phyloP scores from a whole-genome alignment of 2,113 vertebrate genomes.

The Phrynosoma platyrhinos region DNA sequence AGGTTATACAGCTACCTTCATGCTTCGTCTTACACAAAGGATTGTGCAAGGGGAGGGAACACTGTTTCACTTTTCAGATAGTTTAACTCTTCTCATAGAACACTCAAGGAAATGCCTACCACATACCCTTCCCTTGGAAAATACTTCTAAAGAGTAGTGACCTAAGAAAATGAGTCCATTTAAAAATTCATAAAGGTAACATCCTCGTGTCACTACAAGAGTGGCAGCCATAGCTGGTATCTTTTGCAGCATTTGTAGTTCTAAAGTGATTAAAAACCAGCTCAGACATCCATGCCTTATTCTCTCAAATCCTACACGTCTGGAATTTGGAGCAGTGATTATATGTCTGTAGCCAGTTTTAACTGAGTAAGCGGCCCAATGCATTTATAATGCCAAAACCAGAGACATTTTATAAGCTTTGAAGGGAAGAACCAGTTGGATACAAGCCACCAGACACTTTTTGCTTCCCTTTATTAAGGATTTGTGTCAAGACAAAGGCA shows the following conservation, averaged over 20 bases:
- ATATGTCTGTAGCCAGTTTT: not conserved
- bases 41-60: not conserved
- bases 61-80: not conserved
- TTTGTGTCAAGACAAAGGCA: not conserved
- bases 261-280: not conserved
- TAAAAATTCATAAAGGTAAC: not conserved
- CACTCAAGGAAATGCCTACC: not conserved
- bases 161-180: not conserved
- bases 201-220: not conserved
- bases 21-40: not conserved
- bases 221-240: not conserved
- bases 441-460: not conserved
- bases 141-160: not conserved
- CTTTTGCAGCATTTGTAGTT: not conserved
- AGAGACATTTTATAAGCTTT: not conserved
- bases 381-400: not conserved
- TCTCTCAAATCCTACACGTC: not conserved
- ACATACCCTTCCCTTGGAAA: not conserved
- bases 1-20: not conserved
- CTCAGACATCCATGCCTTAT: not conserved
- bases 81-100: not conserved
- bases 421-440: not conserved
- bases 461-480: not conserved
- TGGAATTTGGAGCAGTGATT: slow-evolving; percentile 8
- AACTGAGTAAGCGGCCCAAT: not conserved